Evolutionary conservation across 2,888 invertebrate species (phyloP).

Genomic region (Synanthedon formicaeformis): DNA sequence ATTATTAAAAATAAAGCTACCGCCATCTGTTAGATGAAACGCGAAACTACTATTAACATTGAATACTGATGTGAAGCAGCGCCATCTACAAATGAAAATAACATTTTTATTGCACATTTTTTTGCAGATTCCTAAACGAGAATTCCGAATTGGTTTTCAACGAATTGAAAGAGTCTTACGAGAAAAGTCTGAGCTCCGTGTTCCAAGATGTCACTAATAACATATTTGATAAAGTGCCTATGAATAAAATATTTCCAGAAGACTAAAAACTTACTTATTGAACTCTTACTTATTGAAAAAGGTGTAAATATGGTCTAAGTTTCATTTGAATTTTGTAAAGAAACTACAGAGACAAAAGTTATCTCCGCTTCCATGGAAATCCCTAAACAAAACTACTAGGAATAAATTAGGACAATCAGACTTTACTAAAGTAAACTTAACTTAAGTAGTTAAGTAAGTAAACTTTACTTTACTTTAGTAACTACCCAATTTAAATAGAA

Average conservation of each 20-base stretch:
- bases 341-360: too few relatives aligned
- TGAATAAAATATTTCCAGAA: conserved; percentile 73
- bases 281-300: too few relatives aligned
- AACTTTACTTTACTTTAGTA: too few relatives aligned
- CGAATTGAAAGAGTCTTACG: conserved; percentile 76
- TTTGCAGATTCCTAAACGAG: conserved; percentile 72
- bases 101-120: not conserved
- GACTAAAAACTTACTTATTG: conserved; percentile 13
- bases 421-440: too few relatives aligned
- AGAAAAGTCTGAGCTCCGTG: conserved; percentile 74
- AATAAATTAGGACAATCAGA: too few relatives aligned
- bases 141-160: conserved; percentile 76
- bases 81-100: not conserved
- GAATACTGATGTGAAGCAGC: not conserved
- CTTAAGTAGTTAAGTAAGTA: too few relatives aligned
- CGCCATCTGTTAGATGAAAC: not conserved
- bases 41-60: not conserved
- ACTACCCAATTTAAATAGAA: too few relatives aligned
- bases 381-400: too few relatives aligned
- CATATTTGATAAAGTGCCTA: conserved; percentile 76
- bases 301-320: too few relatives aligned
- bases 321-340: too few relatives aligned
- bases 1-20: too few relatives aligned
- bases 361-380: too few relatives aligned
- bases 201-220: conserved; percentile 76